phyloP scores from a whole-genome alignment of 2,113 vertebrate species.

The Aptenodytes patagonicus region DNA sequence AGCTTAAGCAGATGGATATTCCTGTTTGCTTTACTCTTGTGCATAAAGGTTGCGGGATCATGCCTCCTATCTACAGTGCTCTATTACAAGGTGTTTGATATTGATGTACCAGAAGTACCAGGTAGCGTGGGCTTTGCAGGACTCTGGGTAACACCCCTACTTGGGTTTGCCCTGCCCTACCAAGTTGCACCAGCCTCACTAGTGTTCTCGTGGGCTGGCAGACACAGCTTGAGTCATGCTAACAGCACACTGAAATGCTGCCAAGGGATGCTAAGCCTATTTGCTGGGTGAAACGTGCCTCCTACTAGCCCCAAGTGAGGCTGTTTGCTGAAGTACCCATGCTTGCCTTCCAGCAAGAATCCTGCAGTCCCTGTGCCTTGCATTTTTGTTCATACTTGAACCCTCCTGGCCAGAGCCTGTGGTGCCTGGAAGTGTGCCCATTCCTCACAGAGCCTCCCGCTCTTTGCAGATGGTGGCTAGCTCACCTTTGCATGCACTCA shows the following conservation, averaged over 20 bases:
- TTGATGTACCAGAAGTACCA: not conserved
- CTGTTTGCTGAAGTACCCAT: not conserved
- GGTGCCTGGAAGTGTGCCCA: not conserved
- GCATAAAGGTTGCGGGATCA: not conserved
- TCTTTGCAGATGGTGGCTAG: not conserved
- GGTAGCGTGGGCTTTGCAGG: not conserved
- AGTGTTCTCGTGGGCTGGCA: not conserved
- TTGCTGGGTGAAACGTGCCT: not conserved
- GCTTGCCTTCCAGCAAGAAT: not conserved
- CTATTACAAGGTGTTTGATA: not conserved
- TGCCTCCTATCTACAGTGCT: not conserved
- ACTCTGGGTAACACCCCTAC: not conserved
- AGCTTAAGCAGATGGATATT: not conserved
- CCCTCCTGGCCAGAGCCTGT: not conserved
- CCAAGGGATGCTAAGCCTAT: not conserved
- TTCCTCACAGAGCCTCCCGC: not conserved
- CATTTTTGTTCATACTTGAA: not conserved
- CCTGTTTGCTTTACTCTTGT: not conserved
- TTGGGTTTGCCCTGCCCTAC: not conserved
- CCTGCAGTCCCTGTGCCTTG: not conserved
- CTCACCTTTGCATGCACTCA: not conserved
- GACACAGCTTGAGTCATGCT: not conserved
- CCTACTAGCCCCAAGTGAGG: not conserved
- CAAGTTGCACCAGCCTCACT: not conserved
- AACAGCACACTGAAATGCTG: not conserved